phyloP scores from a whole-genome alignment of 2,797 vertebrate species.

The Xyrichtys novacula region DNA sequence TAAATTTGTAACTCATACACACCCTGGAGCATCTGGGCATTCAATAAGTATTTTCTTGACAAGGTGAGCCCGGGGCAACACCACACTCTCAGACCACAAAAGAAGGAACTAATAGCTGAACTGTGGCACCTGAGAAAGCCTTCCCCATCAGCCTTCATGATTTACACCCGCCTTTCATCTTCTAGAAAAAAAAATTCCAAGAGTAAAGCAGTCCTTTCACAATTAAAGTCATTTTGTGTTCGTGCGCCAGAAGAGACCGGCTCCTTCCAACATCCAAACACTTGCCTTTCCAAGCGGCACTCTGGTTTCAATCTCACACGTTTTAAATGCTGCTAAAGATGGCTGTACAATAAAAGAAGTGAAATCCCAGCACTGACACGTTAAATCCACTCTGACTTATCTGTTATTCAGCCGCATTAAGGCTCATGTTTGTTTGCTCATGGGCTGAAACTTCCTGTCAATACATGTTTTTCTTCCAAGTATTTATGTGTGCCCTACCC shows the following conservation, averaged over 20 bases:
- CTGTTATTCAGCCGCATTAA: slow-evolving; percentile 63
- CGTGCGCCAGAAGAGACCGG: slow-evolving; percentile 41
- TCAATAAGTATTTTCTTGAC: slow-evolving; percentile 52
- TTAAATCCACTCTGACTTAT: slow-evolving; percentile 60
- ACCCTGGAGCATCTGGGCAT: slow-evolving; percentile 45
- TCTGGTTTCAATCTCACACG: slow-evolving; percentile 58
- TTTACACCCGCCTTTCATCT: slow-evolving; percentile 78
- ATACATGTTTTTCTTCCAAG: slow-evolving; percentile 70
- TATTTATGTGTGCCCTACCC: slow-evolving; percentile 64
- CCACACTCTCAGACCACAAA: slow-evolving; percentile 54
- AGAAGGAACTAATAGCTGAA: slow-evolving; percentile 40
- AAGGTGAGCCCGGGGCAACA: slow-evolving; percentile 60
- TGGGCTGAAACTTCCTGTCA: slow-evolving; percentile 64
- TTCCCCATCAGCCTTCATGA: slow-evolving; percentile 57
- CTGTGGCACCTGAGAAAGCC: slow-evolving; percentile 66
- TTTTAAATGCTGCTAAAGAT: slow-evolving; percentile 34
- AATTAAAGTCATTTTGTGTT: slow-evolving; percentile 41
- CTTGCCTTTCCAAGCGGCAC: slow-evolving; percentile 46
- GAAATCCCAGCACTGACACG: slow-evolving; percentile 70
- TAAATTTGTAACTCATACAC: slow-evolving; percentile 24
- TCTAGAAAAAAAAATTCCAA: slow-evolving; percentile 49
- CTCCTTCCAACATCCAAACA: slow-evolving; percentile 46
- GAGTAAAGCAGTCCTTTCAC: slow-evolving; percentile 35
- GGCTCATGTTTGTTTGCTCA: slow-evolving; percentile 62
- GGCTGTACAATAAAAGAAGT: slow-evolving; percentile 52